A percentile compares a stretch with the other conserved stretches of the same genome.
These are phyloP conservation scores for Drosophila mercatorum DNA, from an alignment of 2,888 invertebrate genomes.

Conservation along the genomic window DNA sequence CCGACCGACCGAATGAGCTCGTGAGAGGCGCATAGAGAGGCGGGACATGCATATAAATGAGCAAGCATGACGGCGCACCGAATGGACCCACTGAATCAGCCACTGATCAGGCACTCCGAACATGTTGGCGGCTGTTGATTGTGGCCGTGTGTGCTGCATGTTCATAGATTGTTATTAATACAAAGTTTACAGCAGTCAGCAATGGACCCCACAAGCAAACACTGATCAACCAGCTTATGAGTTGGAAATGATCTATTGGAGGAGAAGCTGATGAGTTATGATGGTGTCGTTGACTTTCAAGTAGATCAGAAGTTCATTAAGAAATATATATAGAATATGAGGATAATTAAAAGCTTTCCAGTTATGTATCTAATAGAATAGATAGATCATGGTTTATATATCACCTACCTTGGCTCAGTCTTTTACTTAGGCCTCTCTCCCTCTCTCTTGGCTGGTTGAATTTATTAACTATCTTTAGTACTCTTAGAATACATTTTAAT, in stretches of 20 bases:
- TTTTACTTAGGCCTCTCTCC: no score
- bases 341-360: neutral
- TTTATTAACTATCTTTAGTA: no score
- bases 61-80: constrained; percentile 38
- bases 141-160: constrained; percentile 15
- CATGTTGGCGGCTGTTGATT: constrained; percentile 5
- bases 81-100: constrained; percentile 12
- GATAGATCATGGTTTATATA: no score
- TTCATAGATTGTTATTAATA: constrained; percentile 42
- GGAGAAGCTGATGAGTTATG: neutral
- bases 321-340: no score
- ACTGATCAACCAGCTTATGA: constrained; percentile 12
- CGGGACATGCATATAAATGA: constrained; percentile 57
- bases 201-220: constrained; percentile 25
- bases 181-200: constrained; percentile 21
- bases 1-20: neutral
- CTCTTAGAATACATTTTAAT: neutral
- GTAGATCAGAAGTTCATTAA: neutral
- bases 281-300: neutral
- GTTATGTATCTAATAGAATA: neutral
- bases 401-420: no score
- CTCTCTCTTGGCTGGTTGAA: no score
- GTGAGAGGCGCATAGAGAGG: constrained; percentile 10
- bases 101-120: constrained; percentile 5
- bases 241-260: neutral